These are phyloP conservation scores for Cecropterus lyciades DNA, from an alignment of 1,140 invertebrate species.

Conservation along the genomic window DNA sequence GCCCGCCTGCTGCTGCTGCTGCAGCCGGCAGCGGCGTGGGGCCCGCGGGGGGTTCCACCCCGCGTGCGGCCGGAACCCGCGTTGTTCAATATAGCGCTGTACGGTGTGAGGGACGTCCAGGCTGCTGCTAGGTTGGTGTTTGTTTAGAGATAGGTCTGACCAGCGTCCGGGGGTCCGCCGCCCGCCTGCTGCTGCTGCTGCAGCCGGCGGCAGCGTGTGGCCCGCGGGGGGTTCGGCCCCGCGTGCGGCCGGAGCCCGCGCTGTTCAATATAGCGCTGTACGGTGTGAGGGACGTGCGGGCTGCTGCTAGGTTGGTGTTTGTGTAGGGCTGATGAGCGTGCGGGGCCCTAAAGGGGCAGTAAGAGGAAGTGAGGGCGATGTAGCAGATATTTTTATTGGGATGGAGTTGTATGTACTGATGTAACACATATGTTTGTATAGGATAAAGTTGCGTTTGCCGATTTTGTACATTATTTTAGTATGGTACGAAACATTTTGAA, in stretches of 20 bases:
- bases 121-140: slow-evolving; percentile 56
- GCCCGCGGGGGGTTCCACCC: slow-evolving; percentile 86
- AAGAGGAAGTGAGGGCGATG: too few relatives aligned
- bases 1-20: slow-evolving; percentile 89
- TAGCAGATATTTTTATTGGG: too few relatives aligned
- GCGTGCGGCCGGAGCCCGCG: slow-evolving; percentile 86
- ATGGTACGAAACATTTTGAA: too few relatives aligned
- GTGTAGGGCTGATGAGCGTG: too few relatives aligned
- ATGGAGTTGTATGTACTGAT: too few relatives aligned
- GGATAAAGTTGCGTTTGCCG: too few relatives aligned
- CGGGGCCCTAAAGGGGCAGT: too few relatives aligned
- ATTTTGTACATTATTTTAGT: too few relatives aligned
- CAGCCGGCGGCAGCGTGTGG: slow-evolving; percentile 88
- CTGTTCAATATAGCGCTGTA: slow-evolving; percentile 85
- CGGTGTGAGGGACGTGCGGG: slow-evolving; percentile 79
- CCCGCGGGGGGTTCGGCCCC: slow-evolving; percentile 85
- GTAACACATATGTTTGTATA: too few relatives aligned
- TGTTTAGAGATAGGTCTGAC: slow-evolving; percentile 86
- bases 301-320: slow-evolving; percentile 50
- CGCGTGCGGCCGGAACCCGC: slow-evolving; percentile 86
- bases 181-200: slow-evolving; percentile 88
- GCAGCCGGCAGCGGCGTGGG: slow-evolving; percentile 87
- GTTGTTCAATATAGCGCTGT: slow-evolving; percentile 84
- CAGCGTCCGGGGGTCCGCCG: slow-evolving; percentile 86
- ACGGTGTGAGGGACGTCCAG: slow-evolving; percentile 80